These are phyloP conservation scores for cattle (Bos taurus) DNA, from an alignment of 2,113 vertebrate species.

Conservation along the genomic window ARS-UCD2.0 NC_037328.1:34061001-34061500, in stretches of 20 bases:
- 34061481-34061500: background rate
- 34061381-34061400: background rate
- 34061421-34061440: background rate
- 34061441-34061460: background rate
- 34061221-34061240: background rate
- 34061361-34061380: background rate
- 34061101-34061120: background rate
- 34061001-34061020: background rate
- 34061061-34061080: background rate
- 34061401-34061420: background rate
- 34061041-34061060: background rate
- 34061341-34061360: background rate
- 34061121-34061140: background rate
- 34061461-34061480: background rate
- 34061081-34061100: background rate
- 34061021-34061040: background rate
- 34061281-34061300: background rate
- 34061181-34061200: background rate
- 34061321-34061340: background rate
- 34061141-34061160: background rate
- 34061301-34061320: background rate
- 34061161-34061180: background rate
- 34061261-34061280: background rate
- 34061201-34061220: background rate
- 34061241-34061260: background rate